A percentile compares a stretch with the other conserved stretches of the same genome.
These are phyloP conservation scores for Rotaria magnacalcarata DNA, from an alignment of 2,888 invertebrate genomes.

Conservation along the genomic window DNA sequence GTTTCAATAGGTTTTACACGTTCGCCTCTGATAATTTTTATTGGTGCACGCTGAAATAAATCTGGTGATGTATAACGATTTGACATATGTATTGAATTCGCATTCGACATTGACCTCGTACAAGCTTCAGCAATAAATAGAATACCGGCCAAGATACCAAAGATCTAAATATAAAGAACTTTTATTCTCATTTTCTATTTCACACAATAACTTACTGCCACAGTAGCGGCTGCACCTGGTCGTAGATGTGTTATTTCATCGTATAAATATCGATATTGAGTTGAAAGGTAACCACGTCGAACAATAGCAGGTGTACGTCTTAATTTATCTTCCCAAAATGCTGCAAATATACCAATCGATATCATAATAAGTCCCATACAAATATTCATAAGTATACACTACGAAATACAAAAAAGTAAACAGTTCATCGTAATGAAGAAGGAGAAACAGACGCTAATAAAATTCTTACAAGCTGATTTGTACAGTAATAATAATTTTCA, in stretches of 20 bases:
- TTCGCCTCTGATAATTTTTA: too few relatives aligned
- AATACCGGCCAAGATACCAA: too few relatives aligned
- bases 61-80: too few relatives aligned
- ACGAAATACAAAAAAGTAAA: not conserved
- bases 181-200: too few relatives aligned
- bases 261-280: not conserved
- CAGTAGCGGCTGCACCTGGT: not conserved
- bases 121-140: too few relatives aligned
- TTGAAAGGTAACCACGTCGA: not conserved
- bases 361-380: not conserved
- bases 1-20: too few relatives aligned
- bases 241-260: not conserved
- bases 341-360: not conserved
- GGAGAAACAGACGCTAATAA: not conserved
- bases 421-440: not conserved
- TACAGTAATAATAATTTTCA: not conserved
- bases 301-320: not conserved
- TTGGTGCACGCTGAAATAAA: too few relatives aligned
- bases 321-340: conserved; percentile 33
- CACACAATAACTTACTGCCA: not conserved
- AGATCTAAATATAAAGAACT: too few relatives aligned
- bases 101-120: too few relatives aligned
- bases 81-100: too few relatives aligned
- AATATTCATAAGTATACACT: not conserved
- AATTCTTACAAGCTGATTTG: not conserved